A percentile compares a stretch with the other conserved stretches of the same genome.
Conservation (phyloP, 2,888 invertebrate genomes). For the Nomada ruficornis region DNA sequence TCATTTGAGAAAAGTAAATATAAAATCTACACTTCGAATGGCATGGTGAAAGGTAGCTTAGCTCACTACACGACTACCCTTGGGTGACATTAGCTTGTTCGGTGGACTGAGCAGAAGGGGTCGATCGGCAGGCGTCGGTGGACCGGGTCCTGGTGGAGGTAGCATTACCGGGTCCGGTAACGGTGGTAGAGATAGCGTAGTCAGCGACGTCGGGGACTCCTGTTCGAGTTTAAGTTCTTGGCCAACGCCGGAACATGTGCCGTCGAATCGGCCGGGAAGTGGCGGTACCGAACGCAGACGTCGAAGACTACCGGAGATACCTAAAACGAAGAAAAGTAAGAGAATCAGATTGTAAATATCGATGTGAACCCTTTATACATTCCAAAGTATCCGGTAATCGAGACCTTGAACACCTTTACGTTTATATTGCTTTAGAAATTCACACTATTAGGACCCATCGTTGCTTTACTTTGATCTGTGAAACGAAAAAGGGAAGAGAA, state of each 20-base stretch:
- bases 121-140: slow-evolving; percentile 74
- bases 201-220: slow-evolving; percentile 81
- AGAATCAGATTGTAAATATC: neutral
- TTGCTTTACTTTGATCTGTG: too few species aligned
- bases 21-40: slow-evolving; percentile 39
- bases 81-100: slow-evolving; percentile 82
- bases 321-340: slow-evolving; percentile 94
- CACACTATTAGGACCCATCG: too few species aligned
- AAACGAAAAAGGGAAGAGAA: too few species aligned
- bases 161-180: slow-evolving; percentile 77
- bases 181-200: slow-evolving; percentile 81
- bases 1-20: slow-evolving; percentile 11
- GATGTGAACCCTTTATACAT: neutral
- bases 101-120: slow-evolving; percentile 81
- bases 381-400: too few species aligned
- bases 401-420: too few species aligned
- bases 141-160: slow-evolving; percentile 69
- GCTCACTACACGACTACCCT: slow-evolving; percentile 74
- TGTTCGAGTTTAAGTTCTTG: slow-evolving; percentile 81
- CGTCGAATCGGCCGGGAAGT: slow-evolving; percentile 74
- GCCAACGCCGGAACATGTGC: slow-evolving; percentile 81
- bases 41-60: slow-evolving; percentile 70
- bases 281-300: slow-evolving; percentile 87
- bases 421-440: too few species aligned
- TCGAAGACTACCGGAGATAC: slow-evolving; percentile 95